Conservation (phyloP, 2,888 invertebrate genomes). For the Nesidiocoris tenuis region DNA sequence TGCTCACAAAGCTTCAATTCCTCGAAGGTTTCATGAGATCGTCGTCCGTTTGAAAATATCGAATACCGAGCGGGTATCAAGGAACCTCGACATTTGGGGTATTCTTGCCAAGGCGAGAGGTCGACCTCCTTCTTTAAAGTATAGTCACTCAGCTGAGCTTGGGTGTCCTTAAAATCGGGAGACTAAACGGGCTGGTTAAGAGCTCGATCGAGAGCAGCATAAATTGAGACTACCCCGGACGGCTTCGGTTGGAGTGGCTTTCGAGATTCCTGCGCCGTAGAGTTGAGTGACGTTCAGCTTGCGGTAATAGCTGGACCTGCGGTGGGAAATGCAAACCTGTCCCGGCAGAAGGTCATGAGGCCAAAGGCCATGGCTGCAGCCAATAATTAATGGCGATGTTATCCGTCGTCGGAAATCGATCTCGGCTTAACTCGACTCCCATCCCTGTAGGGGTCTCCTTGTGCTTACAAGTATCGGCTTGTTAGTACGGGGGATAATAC, state of each 20-base stretch:
- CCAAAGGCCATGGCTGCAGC: background rate
- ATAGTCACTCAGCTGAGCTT: background rate
- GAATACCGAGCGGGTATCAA: too few species aligned
- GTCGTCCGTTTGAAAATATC: too few species aligned
- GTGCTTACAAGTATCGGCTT: background rate
- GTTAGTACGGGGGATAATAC: background rate
- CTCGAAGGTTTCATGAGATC: too few species aligned
- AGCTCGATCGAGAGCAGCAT: slow-evolving; percentile 18
- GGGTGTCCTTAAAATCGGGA: background rate
- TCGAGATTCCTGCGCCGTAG: slow-evolving; percentile 20
- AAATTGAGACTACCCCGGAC: slow-evolving; percentile 8
- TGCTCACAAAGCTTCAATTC: too few species aligned
- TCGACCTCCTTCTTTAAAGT: background rate
- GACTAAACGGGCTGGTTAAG: slow-evolving; percentile 1
- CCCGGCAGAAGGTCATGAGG: slow-evolving; percentile 20
- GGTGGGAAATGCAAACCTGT: slow-evolving; percentile 20
- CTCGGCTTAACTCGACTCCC: background rate
- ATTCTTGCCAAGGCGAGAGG: too few species aligned
- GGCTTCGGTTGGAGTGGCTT: slow-evolving; percentile 19
- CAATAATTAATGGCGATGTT: slow-evolving; percentile 36
- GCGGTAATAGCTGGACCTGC: background rate
- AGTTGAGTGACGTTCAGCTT: background rate
- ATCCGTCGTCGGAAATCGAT: slow-evolving; percentile 23
- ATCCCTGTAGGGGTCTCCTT: background rate
- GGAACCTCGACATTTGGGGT: too few species aligned